Conservation (phyloP, 2,113 vertebrate genomes). For the Corythoichthys intestinalis region DNA sequence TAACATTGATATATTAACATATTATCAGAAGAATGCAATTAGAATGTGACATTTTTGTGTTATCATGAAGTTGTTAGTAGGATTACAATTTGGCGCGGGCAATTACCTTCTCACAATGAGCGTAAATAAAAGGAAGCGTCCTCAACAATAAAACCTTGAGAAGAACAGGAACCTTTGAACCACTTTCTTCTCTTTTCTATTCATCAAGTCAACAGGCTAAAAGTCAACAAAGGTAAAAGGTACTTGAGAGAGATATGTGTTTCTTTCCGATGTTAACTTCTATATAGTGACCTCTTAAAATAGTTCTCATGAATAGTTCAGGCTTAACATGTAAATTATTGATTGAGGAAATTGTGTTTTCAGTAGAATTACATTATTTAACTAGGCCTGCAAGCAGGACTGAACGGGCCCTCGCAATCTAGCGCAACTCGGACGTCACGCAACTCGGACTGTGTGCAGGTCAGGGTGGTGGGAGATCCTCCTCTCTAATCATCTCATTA, state of each 20-base stretch:
- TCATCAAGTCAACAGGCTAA: background rate
- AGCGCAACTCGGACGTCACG: too few relatives aligned
- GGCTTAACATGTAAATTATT: background rate
- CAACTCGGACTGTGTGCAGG: too few relatives aligned
- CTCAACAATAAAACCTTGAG: constrained; percentile 14
- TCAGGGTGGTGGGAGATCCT: too few relatives aligned
- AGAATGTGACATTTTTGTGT: background rate
- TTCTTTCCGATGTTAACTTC: background rate
- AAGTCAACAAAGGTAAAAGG: constrained; percentile 1
- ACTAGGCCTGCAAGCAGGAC: too few relatives aligned
- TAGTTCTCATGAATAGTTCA: background rate
- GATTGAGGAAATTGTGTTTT: background rate
- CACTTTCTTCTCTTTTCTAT: background rate
- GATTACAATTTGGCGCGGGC: background rate
- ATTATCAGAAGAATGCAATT: background rate
- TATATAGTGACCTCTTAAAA: background rate
- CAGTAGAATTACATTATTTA: background rate
- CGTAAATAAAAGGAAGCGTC: constrained; percentile 8
- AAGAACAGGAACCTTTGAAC: background rate
- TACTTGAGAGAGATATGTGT: background rate
- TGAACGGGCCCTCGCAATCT: too few relatives aligned
- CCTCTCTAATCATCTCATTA: too few relatives aligned
- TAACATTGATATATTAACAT: too few relatives aligned
- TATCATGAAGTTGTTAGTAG: background rate
- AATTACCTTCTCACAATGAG: constrained; percentile 23